Conservation (phyloP, 2,888 invertebrate genomes). For the Thymelicus sylvestris region DNA sequence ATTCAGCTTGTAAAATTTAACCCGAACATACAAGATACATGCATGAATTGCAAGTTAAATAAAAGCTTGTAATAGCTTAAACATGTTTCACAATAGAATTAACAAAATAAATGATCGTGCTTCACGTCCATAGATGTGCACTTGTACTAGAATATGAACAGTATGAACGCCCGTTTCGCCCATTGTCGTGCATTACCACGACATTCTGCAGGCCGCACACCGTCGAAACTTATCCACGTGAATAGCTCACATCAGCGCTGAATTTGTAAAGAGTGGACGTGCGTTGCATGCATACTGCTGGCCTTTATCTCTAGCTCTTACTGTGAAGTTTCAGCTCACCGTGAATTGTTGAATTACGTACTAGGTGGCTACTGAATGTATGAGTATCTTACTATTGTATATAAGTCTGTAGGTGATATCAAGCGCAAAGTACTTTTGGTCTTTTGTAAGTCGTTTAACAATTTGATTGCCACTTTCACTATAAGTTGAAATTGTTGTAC, state of each 20-base stretch:
- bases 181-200: constrained; percentile 58
- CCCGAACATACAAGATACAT: no score
- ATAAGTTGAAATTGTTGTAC: no score
- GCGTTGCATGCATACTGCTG: constrained; percentile 72
- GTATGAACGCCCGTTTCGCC: constrained; percentile 14
- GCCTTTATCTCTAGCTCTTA: constrained; percentile 73
- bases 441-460: no score
- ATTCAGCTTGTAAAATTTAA: no score
- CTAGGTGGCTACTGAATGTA: constrained; percentile 21
- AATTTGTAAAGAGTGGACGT: constrained; percentile 83
- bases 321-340: constrained; percentile 62
- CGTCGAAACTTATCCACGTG: constrained; percentile 75
- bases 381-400: not conserved
- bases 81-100: no score
- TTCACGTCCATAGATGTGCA: constrained; percentile 2
- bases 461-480: no score
- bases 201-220: constrained; percentile 69
- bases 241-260: constrained; percentile 76
- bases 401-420: constrained; percentile 13
- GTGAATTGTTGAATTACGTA: constrained; percentile 43
- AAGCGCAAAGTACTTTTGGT: no score
- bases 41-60: no score
- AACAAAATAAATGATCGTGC: not conserved
- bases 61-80: no score
- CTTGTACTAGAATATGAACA: not conserved